Percentiles rank a stretch among this genome's conserved stretches.
These are phyloP conservation scores for Carettochelys insculpta DNA, from an alignment of 2,113 vertebrate species.

Conservation along the genomic window DNA sequence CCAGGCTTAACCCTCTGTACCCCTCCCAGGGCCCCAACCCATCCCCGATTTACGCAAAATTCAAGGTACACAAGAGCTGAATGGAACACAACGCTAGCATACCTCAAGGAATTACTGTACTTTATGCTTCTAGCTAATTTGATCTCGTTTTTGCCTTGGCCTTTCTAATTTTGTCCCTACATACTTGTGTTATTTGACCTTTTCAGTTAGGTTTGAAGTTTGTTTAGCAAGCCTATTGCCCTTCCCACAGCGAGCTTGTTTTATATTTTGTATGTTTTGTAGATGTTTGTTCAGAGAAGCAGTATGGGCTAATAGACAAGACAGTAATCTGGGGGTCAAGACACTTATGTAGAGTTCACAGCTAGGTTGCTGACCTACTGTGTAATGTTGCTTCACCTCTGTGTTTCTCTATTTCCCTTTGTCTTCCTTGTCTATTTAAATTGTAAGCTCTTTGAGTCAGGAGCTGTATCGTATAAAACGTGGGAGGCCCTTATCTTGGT, in stretches of 20 bases:
- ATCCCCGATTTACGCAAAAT: too few species aligned
- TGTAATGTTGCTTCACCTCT: constrained; percentile 45
- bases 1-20: too few species aligned
- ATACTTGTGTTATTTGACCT: background rate
- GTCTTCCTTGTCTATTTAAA: background rate
- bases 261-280: background rate
- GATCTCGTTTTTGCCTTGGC: too few species aligned
- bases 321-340: background rate
- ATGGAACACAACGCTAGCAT: too few species aligned
- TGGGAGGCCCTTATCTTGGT: background rate
- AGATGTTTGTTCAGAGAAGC: background rate
- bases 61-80: too few species aligned
- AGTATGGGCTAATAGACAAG: background rate
- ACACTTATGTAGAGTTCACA: background rate
- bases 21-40: too few species aligned
- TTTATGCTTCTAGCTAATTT: too few species aligned
- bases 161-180: too few species aligned
- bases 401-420: background rate
- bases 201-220: background rate
- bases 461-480: background rate
- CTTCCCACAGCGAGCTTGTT: background rate
- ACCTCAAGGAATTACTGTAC: too few species aligned
- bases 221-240: background rate
- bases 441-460: constrained; percentile 14
- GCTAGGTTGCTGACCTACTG: constrained; percentile 1